Evolutionary conservation across 2,888 invertebrate species (phyloP).

Genomic region (Octonoba sinensis): DNA sequence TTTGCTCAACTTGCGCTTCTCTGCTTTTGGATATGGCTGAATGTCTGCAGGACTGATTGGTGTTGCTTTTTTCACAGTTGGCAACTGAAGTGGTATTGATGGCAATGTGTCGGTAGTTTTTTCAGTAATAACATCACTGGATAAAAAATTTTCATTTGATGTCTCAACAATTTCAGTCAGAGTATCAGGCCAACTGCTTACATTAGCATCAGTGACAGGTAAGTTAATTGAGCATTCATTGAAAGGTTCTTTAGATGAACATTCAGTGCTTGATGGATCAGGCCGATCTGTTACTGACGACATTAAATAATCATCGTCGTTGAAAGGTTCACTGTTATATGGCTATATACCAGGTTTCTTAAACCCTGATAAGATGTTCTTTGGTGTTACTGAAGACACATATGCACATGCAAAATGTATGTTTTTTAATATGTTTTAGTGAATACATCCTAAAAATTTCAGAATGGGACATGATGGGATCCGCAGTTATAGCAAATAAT

Average conservation of each 20-base stretch:
- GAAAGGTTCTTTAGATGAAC: no score
- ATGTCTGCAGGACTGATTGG: conserved; percentile 6
- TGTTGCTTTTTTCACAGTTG: background rate
- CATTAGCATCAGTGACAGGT: background rate
- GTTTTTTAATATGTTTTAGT: no score
- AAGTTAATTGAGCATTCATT: background rate
- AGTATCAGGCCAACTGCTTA: conserved; percentile 1
- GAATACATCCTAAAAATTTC: no score
- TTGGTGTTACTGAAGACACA: background rate
- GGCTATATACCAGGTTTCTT: conserved; percentile 2
- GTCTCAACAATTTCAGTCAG: background rate
- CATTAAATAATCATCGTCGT: background rate
- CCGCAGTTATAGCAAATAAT: no score
- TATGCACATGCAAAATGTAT: background rate
- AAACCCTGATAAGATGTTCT: conserved; percentile 4
- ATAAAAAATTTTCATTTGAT: no score
- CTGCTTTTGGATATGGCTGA: conserved; percentile 10
- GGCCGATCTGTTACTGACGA: background rate
- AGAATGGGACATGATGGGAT: no score
- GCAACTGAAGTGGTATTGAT: background rate
- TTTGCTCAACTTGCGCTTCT: background rate
- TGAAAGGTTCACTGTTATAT: background rate
- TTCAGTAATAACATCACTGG: background rate
- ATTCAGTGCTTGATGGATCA: background rate
- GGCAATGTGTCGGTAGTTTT: background rate